Conservation (phyloP, 2,888 invertebrate species). For the Aphidius colemani region DNA sequence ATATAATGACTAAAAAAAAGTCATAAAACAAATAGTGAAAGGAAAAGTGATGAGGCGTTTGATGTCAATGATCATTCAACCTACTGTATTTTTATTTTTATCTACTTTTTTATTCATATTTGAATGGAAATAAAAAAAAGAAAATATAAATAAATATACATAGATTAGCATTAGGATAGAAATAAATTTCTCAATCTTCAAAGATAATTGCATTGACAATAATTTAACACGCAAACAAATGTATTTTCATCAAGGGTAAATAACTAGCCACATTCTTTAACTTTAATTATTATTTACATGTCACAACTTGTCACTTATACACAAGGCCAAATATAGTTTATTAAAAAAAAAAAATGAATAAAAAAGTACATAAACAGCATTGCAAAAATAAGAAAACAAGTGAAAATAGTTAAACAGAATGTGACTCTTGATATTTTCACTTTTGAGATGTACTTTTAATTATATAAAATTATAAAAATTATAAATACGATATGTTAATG, state of each 20-base stretch:
- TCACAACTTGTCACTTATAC: not conserved
- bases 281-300: not conserved
- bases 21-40: too few species aligned
- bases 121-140: not conserved
- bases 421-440: constrained; percentile 27
- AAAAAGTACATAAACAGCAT: not conserved
- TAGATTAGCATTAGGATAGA: not conserved
- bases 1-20: too few species aligned
- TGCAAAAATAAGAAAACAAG: constrained; percentile 12
- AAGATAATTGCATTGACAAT: too few species aligned
- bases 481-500: not conserved
- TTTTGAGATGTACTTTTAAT: constrained; percentile 4
- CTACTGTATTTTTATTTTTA: not conserved
- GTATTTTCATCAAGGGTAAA: constrained; percentile 1
- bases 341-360: not conserved
- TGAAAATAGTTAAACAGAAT: constrained; percentile 18
- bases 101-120: too few species aligned
- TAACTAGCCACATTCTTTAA: constrained; percentile 10
- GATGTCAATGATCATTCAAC: too few species aligned
- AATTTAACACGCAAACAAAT: too few species aligned
- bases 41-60: too few species aligned
- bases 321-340: not conserved
- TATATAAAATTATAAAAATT: not conserved
- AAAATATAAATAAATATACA: constrained; percentile 2
- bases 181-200: too few species aligned